Conservation (phyloP, 2,797 vertebrate genomes). For the Emys orbicularis region DNA sequence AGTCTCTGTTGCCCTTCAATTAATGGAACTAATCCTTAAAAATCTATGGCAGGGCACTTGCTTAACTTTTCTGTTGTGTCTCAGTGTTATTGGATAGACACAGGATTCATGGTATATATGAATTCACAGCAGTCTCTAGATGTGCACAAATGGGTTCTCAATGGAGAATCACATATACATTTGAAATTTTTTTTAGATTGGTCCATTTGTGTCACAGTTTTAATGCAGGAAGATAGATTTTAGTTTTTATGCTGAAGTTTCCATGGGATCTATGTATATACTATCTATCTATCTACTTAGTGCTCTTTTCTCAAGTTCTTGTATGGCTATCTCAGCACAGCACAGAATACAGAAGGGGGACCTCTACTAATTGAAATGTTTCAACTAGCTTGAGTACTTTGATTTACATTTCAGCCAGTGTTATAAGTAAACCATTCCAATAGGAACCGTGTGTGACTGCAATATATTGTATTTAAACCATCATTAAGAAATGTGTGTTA, state of each 20-base stretch:
- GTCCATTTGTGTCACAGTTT: not conserved
- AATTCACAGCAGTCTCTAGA: not conserved
- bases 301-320: not conserved
- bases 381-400: accelerated
- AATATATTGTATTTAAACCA: not conserved
- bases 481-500: not conserved
- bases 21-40: slow-evolving; percentile 36
- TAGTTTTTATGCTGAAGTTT: not conserved
- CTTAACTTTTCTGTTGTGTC: slow-evolving; percentile 16
- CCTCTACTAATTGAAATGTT: not conserved
- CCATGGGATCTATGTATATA: not conserved
- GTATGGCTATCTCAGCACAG: not conserved
- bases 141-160: not conserved
- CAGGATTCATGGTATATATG: not conserved
- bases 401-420: not conserved
- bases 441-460: not conserved
- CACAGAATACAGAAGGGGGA: not conserved
- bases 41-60: not conserved
- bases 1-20: slow-evolving; percentile 24
- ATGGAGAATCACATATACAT: not conserved
- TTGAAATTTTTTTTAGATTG: not conserved
- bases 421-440: not conserved
- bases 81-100: slow-evolving; percentile 3
- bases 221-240: not conserved
- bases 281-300: not conserved